Evolutionary conservation across 2,888 invertebrate species (phyloP), one percentile per base, ranked within the genome.

Genomic region (Eudemis profundana): DNA sequence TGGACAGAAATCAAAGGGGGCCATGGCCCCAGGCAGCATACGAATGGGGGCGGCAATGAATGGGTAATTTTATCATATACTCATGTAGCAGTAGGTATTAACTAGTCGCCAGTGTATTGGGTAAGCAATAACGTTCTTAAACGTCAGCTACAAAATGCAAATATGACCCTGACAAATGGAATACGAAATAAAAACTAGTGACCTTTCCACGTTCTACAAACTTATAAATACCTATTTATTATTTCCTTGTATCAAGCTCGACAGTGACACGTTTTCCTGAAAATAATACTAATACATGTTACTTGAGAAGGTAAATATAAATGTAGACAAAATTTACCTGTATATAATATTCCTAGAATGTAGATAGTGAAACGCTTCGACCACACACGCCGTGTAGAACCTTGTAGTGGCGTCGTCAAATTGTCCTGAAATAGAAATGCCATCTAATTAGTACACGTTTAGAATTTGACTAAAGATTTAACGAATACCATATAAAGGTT

Each of bases 331-430:
- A 10, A 29, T n/a, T 66, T 78, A 93, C 89, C 94, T 92, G 91
- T 99, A 99, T 82, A 99, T 99, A 75, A 99, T 99, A 84, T 98
- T 98, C 72, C 98, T 95, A 74, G 97, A 96, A 88, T 99, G 99
- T 69, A 99, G 93, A 89, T 99, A 99, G 82, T 98, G 98, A 87
- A 99, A 98, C 3, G 99, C 99, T 91, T 99, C 98, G 27, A 99
- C 97, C 10, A 99, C 99, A 85, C 99, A 99, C 2, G 97, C 98
- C 0, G 98, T 98, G 85, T 98, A 99, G 91, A 99, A 99, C 73
- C 98, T 93, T 0, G 98, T 98, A 0, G 98, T 98, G 40, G 95
- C 91, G 83, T 98, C 98, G 85, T 98, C 98, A 83, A 98, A 99
- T 88, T 97, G 96, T 65, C 93, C 93, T 93, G 82, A 62, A 88